Evolutionary conservation across 2,888 invertebrate genomes (phyloP).

Genomic region (Melanostoma scalare): DNA sequence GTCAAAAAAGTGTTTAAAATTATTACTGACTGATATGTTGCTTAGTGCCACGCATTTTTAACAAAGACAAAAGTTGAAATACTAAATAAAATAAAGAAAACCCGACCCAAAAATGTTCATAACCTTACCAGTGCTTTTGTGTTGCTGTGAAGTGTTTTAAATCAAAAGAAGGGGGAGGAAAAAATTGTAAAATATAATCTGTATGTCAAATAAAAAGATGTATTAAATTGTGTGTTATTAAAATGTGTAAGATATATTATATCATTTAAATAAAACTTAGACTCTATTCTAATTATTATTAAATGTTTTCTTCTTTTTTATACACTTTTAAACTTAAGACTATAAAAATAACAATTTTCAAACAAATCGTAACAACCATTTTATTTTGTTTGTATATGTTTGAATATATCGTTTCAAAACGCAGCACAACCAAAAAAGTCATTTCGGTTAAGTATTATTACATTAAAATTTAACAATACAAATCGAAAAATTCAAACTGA

Average conservation of each 20-base stretch:
- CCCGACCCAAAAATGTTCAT: no score
- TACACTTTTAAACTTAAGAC: conserved; percentile 35
- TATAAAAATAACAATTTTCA: conserved; percentile 37
- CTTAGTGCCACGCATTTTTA: no score
- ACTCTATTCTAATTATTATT: conserved; percentile 41
- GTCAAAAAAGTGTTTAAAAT: no score
- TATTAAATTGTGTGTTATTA: conserved; percentile 37
- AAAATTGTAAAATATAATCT: conserved; percentile 8
- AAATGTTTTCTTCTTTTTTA: conserved; percentile 25
- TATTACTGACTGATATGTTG: no score
- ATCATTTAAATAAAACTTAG: conserved; percentile 50
- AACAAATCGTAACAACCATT: conserved; percentile 11
- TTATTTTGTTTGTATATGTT: not conserved
- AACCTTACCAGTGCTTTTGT: no score
- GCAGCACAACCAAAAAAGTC: conserved; percentile 23
- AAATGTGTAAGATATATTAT: conserved; percentile 48
- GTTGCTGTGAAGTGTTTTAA: no score
- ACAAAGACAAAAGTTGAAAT: no score
- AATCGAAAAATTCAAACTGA: conserved; percentile 53
- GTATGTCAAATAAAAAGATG: conserved; percentile 20
- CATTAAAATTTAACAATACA: conserved; percentile 51
- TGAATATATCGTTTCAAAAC: conserved; percentile 4
- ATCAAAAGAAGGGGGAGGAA: not conserved
- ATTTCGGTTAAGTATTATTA: conserved; percentile 30
- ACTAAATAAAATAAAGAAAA: no score